Evolutionary conservation across 2,113 vertebrate species (phyloP).

Genomic region (Pao palembangensis): DNA sequence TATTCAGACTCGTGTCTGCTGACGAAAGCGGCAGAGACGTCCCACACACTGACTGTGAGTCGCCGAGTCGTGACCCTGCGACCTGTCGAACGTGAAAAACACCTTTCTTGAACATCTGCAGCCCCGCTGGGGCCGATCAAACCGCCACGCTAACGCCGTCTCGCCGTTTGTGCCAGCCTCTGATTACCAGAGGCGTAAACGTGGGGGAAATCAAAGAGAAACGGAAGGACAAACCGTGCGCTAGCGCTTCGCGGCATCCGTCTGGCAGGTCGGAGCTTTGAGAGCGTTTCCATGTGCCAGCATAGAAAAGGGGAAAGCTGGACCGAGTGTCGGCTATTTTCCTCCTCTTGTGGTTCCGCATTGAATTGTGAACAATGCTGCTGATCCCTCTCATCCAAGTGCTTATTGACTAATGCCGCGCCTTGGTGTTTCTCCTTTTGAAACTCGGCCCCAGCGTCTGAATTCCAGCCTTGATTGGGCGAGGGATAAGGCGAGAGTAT

Average conservation of each 20-base stretch:
- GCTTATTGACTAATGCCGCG: conserved; percentile 47
- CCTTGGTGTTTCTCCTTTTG: conserved; percentile 23
- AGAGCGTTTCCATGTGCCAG: conserved; percentile 35
- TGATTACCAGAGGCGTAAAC: conserved; percentile 57
- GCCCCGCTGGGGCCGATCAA: conserved; percentile 52
- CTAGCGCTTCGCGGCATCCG: conserved; percentile 20
- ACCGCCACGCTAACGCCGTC: conserved; percentile 43
- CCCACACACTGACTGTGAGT: conserved; percentile 24
- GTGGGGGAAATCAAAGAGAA: conserved; percentile 20
- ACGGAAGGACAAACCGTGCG: conserved; percentile 25
- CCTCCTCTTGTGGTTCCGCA: conserved; percentile 24
- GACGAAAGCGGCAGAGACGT: conserved; percentile 61
- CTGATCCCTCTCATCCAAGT: conserved; percentile 41
- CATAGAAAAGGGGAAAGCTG: conserved; percentile 21
- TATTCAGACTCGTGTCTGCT: conserved; percentile 46
- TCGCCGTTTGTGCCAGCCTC: conserved; percentile 47
- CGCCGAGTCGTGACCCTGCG: too few species aligned
- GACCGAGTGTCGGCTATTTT: conserved; percentile 40
- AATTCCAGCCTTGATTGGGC: conserved; percentile 19
- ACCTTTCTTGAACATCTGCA: conserved; percentile 8
- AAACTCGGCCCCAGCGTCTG: conserved; percentile 29
- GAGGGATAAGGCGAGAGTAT: conserved; percentile 4
- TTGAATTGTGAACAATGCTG: conserved; percentile 50
- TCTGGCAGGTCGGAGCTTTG: conserved; percentile 27
- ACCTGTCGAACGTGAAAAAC: background rate